Conservation (phyloP, 2,113 vertebrate species). For the Amblyornis subalaris region DNA sequence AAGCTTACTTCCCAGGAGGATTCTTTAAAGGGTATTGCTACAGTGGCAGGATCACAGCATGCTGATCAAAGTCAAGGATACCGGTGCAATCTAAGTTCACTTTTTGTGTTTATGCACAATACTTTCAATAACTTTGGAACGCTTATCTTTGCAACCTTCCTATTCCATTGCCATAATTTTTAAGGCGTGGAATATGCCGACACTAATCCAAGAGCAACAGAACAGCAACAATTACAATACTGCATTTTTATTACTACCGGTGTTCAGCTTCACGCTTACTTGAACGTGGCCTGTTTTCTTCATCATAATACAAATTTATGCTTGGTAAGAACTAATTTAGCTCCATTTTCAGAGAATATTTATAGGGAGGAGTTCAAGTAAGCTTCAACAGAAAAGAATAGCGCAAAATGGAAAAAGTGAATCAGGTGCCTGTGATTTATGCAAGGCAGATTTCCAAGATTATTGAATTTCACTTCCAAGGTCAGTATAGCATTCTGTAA, state of each 20-base stretch:
- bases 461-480: constrained; percentile 31
- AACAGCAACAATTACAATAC: background rate
- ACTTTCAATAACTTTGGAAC: background rate
- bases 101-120: background rate
- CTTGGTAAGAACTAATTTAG: background rate
- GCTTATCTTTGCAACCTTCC: background rate
- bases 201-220: background rate
- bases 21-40: background rate
- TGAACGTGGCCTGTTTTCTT: background rate
- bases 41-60: background rate
- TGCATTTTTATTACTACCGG: background rate
- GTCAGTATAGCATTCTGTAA: background rate
- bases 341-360: background rate
- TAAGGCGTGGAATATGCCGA: background rate
- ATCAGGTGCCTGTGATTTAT: constrained; percentile 15
- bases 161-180: background rate
- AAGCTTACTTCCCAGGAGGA: background rate
- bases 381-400: background rate
- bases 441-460: constrained; percentile 33
- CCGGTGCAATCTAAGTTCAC: background rate
- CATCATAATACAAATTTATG: background rate
- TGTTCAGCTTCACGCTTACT: background rate
- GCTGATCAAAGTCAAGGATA: background rate
- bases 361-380: background rate
- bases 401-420: constrained; percentile 10